These are phyloP conservation scores for Masticophis lateralis DNA, from an alignment of 2,797 vertebrate species.

Conservation along the genomic window DNA sequence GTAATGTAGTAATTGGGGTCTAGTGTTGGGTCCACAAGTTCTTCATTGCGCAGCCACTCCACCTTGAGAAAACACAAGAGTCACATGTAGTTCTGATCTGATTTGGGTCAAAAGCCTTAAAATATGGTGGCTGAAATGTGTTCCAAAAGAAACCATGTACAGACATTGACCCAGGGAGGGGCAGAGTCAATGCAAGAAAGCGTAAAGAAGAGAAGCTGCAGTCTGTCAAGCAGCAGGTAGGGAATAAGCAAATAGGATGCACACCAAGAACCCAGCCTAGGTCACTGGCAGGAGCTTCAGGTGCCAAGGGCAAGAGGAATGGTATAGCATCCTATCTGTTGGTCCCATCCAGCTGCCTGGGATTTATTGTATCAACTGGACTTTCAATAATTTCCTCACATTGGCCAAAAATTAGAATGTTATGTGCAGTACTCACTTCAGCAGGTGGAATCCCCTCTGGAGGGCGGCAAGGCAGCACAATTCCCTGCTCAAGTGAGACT, in stretches of 20 bases:
- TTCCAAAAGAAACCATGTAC: not conserved
- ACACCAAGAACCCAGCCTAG: not conserved
- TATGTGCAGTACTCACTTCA: slow-evolving; percentile 80
- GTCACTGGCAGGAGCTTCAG: not conserved
- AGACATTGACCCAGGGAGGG: not conserved
- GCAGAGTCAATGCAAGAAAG: not conserved
- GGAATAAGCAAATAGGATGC: not conserved
- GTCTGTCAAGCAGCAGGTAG: not conserved
- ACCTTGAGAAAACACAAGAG: slow-evolving; percentile 73
- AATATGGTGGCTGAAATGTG: not conserved
- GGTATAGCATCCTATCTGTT: not conserved
- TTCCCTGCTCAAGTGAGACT: slow-evolving; percentile 93
- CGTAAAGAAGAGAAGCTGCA: not conserved
- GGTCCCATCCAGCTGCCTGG: not conserved
- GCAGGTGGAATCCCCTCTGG: slow-evolving; percentile 93
- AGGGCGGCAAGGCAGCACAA: slow-evolving; percentile 90
- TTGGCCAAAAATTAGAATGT: not conserved
- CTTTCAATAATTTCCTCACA: not conserved
- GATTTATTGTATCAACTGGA: not conserved
- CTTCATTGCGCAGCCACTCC: slow-evolving; percentile 96
- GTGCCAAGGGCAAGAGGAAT: not conserved
- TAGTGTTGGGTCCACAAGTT: slow-evolving; percentile 86
- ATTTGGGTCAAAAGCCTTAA: not conserved
- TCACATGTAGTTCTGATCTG: not conserved
- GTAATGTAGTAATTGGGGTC: slow-evolving; percentile 95